Percentiles rank a stretch among this genome's conserved stretches.
phyloP scores from a whole-genome alignment of 1,140 invertebrate species.

The Drosophila busckii region DNA sequence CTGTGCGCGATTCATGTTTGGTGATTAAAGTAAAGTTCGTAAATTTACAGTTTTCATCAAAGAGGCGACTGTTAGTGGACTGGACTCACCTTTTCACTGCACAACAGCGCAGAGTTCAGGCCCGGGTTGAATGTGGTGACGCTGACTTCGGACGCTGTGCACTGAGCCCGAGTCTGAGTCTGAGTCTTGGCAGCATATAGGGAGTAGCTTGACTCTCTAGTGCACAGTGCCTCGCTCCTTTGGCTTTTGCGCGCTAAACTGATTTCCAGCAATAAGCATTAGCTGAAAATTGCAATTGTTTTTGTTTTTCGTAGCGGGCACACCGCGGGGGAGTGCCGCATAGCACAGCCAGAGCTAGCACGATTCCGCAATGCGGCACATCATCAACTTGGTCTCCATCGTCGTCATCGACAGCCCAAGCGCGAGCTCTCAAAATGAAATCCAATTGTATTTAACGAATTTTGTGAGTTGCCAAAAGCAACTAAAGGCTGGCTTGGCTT shows the following conservation, averaged over 20 bases:
- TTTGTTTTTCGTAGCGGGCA: slow-evolving; percentile 40
- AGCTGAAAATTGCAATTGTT: slow-evolving; percentile 78
- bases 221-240: slow-evolving; percentile 57
- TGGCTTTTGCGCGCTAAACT: slow-evolving; percentile 72
- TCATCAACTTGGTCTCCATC: slow-evolving; percentile 61
- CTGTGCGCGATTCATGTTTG: slow-evolving; percentile 78
- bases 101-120: slow-evolving; percentile 63
- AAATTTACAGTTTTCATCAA: slow-evolving; percentile 79
- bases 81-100: slow-evolving; percentile 76
- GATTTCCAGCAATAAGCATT: slow-evolving; percentile 79
- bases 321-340: slow-evolving; percentile 68
- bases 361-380: slow-evolving; percentile 71
- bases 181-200: slow-evolving; percentile 7
- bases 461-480: slow-evolving; percentile 51
- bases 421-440: slow-evolving; percentile 45
- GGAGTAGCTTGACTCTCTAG: slow-evolving; percentile 2
- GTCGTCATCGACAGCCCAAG: slow-evolving; percentile 50
- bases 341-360: slow-evolving; percentile 18
- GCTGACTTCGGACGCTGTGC: slow-evolving; percentile 38
- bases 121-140: slow-evolving; percentile 64
- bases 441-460: slow-evolving; percentile 77
- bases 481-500: slow-evolving; percentile 7
- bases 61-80: slow-evolving; percentile 75
- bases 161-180: neutral
- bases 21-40: slow-evolving; percentile 78